These are phyloP conservation scores for Centrocercus urophasianus DNA, from an alignment of 2,113 vertebrate genomes.

Conservation along the genomic window DNA sequence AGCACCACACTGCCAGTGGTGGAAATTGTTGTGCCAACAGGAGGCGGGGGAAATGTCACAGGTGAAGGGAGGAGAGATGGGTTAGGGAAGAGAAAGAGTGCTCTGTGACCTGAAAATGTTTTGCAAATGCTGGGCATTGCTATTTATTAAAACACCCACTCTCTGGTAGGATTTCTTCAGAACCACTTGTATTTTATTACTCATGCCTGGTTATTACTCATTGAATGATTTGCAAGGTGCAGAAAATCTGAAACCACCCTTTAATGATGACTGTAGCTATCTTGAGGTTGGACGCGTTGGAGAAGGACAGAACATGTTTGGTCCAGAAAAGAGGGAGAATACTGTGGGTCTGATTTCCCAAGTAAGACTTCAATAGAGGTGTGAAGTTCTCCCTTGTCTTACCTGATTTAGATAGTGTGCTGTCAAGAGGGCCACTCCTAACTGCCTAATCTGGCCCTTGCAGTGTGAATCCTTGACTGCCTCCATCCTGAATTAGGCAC, in stretches of 20 bases:
- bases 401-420: neutral
- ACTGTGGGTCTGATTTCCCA: neutral
- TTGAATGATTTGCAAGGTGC: conserved; percentile 2
- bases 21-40: conserved; percentile 93
- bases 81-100: conserved; percentile 17
- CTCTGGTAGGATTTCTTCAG: conserved; percentile 61
- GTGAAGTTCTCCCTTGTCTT: neutral
- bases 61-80: conserved; percentile 71
- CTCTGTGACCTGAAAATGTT: conserved; percentile 32
- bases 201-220: conserved; percentile 46
- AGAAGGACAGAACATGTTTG: neutral
- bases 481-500: neutral
- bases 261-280: conserved; percentile 15
- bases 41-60: conserved; percentile 90
- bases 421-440: neutral
- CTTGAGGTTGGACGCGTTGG: neutral
- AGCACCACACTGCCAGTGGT: conserved; percentile 71
- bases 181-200: conserved; percentile 56
- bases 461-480: neutral
- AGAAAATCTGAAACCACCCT: conserved; percentile 34
- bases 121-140: conserved; percentile 15
- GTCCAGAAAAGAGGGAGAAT: conserved; percentile 29
- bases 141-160: conserved; percentile 67
- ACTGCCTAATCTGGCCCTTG: neutral
- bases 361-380: conserved; percentile 7